Conservation (phyloP, 2,797 vertebrate genomes). For the Labeo calbasu region DNA sequence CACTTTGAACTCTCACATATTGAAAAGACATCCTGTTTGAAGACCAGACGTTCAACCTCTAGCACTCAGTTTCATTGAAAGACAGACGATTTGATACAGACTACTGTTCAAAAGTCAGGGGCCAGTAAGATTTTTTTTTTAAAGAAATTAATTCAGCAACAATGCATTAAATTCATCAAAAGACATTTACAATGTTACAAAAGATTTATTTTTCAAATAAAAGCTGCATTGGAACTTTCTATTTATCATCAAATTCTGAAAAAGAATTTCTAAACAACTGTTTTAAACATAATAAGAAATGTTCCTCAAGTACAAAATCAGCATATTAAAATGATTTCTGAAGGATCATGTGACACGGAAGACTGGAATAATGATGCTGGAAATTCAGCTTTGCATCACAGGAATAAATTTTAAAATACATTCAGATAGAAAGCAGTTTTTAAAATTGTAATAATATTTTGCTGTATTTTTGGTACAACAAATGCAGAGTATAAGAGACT, state of each 20-base stretch:
- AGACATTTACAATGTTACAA: not conserved
- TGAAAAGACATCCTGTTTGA: conserved; percentile 59
- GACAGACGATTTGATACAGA: conserved; percentile 35
- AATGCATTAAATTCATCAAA: not conserved
- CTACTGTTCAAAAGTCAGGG: not conserved
- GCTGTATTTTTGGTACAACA: not conserved
- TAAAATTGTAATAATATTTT: not conserved
- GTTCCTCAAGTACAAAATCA: not conserved
- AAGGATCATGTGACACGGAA: not conserved
- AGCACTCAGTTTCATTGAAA: conserved; percentile 30
- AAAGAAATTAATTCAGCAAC: conserved; percentile 5
- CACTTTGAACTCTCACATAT: conserved; percentile 57
- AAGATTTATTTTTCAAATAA: not conserved
- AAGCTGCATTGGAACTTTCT: not conserved
- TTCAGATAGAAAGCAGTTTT: not conserved
- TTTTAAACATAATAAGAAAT: not conserved
- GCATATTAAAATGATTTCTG: not conserved
- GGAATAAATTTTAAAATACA: not conserved
- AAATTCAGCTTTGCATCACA: not conserved
- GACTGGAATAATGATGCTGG: not conserved
- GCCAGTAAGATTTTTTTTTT: not conserved
- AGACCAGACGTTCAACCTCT: conserved; percentile 49
- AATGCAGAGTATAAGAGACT: not conserved
- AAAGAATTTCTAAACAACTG: not conserved
- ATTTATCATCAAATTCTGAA: not conserved